Conservation (phyloP, 2,113 vertebrate genomes). For the Camelus dromedarius region DNA sequence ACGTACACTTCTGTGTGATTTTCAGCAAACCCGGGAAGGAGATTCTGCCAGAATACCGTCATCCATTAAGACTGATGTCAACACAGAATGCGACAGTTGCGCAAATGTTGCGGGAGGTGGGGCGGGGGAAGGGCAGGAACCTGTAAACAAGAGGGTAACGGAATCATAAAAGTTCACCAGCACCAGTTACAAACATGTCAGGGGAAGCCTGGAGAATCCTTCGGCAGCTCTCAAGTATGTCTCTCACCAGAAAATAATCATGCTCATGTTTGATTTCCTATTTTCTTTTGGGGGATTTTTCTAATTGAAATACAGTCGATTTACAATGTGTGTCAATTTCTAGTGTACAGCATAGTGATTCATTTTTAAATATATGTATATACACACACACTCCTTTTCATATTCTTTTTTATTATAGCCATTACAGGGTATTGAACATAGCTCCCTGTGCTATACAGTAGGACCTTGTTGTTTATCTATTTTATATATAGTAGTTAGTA, state of each 20-base stretch:
- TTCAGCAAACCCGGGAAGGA: slow-evolving; percentile 27
- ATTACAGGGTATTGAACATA: no score
- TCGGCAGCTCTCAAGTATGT: background rate
- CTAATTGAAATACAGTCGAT: no score
- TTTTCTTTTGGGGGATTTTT: no score
- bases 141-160: background rate
- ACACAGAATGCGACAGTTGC: background rate
- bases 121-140: background rate
- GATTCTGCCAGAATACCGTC: background rate
- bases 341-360: no score
- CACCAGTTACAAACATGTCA: background rate
- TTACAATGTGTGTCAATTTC: no score
- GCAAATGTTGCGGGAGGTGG: no score
- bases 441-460: no score
- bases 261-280: background rate
- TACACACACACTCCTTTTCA: no score
- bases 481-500: no score
- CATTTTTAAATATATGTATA: no score
- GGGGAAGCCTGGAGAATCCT: background rate
- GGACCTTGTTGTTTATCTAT: no score
- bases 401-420: no score
- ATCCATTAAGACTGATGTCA: background rate
- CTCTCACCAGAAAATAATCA: background rate
- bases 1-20: background rate
- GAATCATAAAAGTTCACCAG: background rate